Percentiles rank a stretch among this genome's conserved stretches.
Conservation (phyloP, 2,888 invertebrate genomes). For the Gerosis bhagava region DNA sequence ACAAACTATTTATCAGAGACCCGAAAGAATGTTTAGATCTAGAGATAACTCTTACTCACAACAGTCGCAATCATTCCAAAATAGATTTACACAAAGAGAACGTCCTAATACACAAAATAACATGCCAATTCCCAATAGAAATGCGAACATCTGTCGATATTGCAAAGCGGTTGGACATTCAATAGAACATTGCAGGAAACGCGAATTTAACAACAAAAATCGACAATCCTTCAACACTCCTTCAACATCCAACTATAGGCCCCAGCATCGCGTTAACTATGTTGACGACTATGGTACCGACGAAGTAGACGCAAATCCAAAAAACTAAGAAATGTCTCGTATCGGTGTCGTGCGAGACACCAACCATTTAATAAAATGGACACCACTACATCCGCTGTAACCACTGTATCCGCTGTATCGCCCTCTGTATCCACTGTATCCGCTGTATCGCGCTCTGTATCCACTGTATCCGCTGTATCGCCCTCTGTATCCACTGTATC, state of each 20-base stretch:
- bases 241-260: not conserved
- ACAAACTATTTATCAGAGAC: not conserved
- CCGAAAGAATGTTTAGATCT: no score
- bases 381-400: not conserved
- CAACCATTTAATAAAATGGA: not conserved
- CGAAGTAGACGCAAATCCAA: not conserved
- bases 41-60: no score
- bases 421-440: no score
- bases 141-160: constrained; percentile 13
- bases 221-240: no score
- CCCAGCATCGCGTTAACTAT: constrained; percentile 7
- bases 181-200: constrained; percentile 26
- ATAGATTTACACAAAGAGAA: no score
- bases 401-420: not conserved
- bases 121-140: constrained; percentile 12
- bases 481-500: not conserved
- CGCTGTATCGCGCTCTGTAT: not conserved
- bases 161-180: constrained; percentile 27
- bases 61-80: no score
- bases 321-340: constrained; percentile 14
- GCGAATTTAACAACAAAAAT: constrained; percentile 28
- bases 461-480: not conserved
- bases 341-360: constrained; percentile 6
- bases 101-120: no score
- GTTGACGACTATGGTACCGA: constrained; percentile 1